Percentiles rank a stretch among this genome's conserved stretches.
These are phyloP conservation scores for Oncorhynchus clarkii DNA, from an alignment of 2,113 vertebrate genomes.

Conservation along the genomic window DNA sequence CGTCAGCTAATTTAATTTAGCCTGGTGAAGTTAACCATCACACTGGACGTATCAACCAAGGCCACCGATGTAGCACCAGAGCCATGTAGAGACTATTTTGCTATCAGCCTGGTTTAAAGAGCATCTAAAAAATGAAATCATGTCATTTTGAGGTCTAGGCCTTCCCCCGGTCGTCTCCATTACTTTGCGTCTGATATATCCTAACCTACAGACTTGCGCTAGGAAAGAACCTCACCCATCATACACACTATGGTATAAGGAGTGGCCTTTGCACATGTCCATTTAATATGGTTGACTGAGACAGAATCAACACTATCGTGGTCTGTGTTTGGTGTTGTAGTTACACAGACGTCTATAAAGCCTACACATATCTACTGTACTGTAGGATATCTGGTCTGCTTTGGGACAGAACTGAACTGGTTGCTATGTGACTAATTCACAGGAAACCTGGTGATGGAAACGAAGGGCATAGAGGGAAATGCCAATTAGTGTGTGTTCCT, in stretches of 20 bases:
- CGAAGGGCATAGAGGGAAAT: slow-evolving; percentile 47
- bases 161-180: no score
- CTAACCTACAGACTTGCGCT: no score
- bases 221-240: neutral
- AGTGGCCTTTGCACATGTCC: neutral
- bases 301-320: neutral
- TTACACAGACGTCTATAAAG: slow-evolving; percentile 23
- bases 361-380: slow-evolving; percentile 37
- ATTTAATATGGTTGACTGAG: neutral
- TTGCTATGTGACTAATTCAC: slow-evolving; percentile 44
- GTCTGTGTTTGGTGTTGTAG: neutral
- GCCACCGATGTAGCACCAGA: neutral
- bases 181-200: no score
- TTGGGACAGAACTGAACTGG: slow-evolving; percentile 31
- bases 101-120: neutral
- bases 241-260: neutral
- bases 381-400: slow-evolving; percentile 28
- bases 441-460: slow-evolving; percentile 53
- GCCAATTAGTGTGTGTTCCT: slow-evolving; percentile 32
- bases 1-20: slow-evolving; percentile 41
- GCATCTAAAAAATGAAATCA: neutral
- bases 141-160: neutral
- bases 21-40: slow-evolving; percentile 23
- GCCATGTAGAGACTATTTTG: neutral
- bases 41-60: slow-evolving; percentile 26